phyloP scores from a whole-genome alignment of 1,140 invertebrate genomes.

The Callitettix versicolor region DNA sequence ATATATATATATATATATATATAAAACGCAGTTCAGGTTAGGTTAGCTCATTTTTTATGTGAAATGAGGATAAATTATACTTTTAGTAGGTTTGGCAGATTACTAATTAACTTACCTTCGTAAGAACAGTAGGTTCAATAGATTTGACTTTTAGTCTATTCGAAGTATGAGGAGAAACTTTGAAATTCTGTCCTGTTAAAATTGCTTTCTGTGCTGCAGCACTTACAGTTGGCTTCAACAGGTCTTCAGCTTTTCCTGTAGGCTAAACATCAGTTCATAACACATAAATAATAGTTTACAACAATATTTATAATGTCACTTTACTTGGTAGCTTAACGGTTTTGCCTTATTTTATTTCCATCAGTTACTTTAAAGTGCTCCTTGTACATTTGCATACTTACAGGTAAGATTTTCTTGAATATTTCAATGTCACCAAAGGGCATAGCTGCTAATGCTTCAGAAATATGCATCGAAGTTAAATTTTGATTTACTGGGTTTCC shows the following conservation, averaged over 20 bases:
- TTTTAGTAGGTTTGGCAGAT: too few species aligned
- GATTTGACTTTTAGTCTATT: conserved; percentile 50
- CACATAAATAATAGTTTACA: conserved; percentile 1
- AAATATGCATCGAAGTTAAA: too few species aligned
- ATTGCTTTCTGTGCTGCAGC: conserved; percentile 52
- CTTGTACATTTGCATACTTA: conserved; percentile 29
- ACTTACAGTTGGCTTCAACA: conserved; percentile 62
- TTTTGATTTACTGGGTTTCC: conserved; percentile 41
- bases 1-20: too few species aligned
- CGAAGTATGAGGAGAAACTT: conserved; percentile 47
- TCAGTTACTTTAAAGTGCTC: background rate
- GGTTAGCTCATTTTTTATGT: too few species aligned
- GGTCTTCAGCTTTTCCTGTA: conserved; percentile 50
- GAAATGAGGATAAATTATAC: too few species aligned
- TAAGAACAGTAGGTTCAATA: conserved; percentile 36
- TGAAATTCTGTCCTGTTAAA: conserved; percentile 42
- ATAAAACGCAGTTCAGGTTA: too few species aligned
- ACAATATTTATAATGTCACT: conserved; percentile 14
- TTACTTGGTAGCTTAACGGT: too few species aligned
- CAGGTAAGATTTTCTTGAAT: conserved; percentile 57
- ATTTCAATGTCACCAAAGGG: conserved; percentile 71
- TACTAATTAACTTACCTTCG: conserved; percentile 34
- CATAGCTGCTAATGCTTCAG: conserved; percentile 53
- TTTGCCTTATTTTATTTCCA: too few species aligned
- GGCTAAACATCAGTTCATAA: conserved; percentile 32